Evolutionary conservation across 2,797 vertebrate species (phyloP), one percentile per base, ranked within the genome.

Genomic region (Coreius guichenoti): DNA sequence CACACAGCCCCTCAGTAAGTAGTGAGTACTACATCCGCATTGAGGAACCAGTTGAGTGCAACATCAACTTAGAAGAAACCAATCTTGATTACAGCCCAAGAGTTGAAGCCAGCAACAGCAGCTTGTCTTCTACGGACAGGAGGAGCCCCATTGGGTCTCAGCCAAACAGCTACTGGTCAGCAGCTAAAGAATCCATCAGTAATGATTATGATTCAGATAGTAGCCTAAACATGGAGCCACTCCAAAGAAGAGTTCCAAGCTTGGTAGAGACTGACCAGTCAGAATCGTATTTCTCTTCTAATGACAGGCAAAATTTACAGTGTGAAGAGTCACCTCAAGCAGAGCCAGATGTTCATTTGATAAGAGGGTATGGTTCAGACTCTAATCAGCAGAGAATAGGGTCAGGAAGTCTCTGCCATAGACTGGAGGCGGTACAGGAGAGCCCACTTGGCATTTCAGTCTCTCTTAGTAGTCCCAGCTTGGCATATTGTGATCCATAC

Each of bases 21-120:
- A 98, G 97, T 0, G 97, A 99, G 91, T 99, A 99, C 90, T 99
- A 98, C 91, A 98, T 99, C 86, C 97, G 97, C 83, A 97, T 99
- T 33, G 98, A 99, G 91, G 98, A 98, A 51, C 96, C 96, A 1
- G 92, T 93, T 39, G 96, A 96, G 47, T 95, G 95, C 23, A 93
- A 95, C 79, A 94, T 97, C 1, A 94, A 96, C 78, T 91, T 97
- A 17, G 96, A 98, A 83, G 96, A 97, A 3, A 92, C 92, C 0
- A 88, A 92, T 91, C 94, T 94, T 51, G 88, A 94, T 92, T 95
- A 95, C 86, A 96, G 96, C 88, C 95, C 96, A 0, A 93, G 91
- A 56, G 87, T 92, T 13, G 93, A 93, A 26, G 92, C 86, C 2
- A 91, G 90, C 83, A 90, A 91, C 87, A 89, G 92, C 33, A 90